Conservation (phyloP, 35 echinoderm and acorn worm genomes). For the Hemicentrotus pulcherrimus region DNA sequence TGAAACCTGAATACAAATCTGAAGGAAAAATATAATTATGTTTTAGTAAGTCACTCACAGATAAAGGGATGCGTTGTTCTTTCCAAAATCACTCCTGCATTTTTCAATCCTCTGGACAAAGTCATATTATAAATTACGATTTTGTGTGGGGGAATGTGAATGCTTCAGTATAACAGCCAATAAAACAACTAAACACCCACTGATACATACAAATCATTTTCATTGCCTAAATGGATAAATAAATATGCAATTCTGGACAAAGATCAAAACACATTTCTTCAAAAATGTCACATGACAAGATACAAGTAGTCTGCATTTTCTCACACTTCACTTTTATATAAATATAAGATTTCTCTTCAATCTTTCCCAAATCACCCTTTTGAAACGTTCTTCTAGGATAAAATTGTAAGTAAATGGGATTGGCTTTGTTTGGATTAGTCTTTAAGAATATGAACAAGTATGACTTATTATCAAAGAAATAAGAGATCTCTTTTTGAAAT, state of each 20-base stretch:
- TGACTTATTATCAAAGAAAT: neutral
- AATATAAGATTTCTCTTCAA: neutral
- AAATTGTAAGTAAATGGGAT: neutral
- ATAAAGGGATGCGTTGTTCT: no score
- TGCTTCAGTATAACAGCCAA: neutral
- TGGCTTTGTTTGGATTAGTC: neutral
- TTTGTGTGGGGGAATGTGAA: neutral
- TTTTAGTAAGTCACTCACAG: no score
- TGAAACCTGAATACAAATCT: no score
- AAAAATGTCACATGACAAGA: neutral
- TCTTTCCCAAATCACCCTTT: neutral
- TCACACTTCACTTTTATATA: neutral
- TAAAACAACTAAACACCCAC: neutral
- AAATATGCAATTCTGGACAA: neutral
- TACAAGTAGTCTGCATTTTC: neutral
- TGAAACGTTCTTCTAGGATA: neutral
- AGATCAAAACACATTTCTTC: neutral
- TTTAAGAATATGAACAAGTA: neutral
- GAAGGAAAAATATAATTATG: no score
- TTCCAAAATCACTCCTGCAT: no score
- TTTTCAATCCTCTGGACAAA: no score
- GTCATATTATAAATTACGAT: no score
- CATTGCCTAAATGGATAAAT: neutral
- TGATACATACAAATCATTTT: constrained; percentile 14
- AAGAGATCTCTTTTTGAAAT: neutral